Percentiles rank a stretch among this genome's conserved stretches.
Evolutionary conservation across 2,113 vertebrate genomes (phyloP).

Genomic region (Willisornis vidua): DNA sequence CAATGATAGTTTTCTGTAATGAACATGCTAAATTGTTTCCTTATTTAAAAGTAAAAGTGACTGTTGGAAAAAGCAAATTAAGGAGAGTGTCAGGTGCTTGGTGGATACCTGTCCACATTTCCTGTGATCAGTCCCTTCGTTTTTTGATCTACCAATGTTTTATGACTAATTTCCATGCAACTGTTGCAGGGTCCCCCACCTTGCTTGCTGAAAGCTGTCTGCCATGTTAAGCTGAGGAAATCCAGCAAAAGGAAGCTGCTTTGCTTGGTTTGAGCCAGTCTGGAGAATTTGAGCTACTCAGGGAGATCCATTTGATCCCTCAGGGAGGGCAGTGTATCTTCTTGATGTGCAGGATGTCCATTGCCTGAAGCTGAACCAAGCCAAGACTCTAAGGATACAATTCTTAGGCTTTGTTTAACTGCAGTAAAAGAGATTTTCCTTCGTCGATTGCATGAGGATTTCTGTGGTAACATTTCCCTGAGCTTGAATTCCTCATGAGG

Average conservation of each 20-base stretch:
- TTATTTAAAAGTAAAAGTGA: neutral
- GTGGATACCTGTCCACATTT: neutral
- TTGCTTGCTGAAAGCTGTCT: neutral
- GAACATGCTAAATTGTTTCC: neutral
- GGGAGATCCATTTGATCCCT: neutral
- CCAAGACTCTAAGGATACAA: neutral
- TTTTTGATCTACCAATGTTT: neutral
- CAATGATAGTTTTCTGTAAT: neutral
- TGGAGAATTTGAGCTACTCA: neutral
- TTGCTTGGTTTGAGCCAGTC: neutral
- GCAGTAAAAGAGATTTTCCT: constrained; percentile 3
- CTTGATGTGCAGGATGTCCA: neutral
- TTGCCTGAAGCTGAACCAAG: neutral
- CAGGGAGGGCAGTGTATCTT: neutral
- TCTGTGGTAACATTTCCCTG: constrained; percentile 66
- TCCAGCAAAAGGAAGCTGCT: neutral
- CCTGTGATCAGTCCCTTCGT: neutral
- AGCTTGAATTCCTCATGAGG: constrained; percentile 70
- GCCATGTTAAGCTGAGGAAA: neutral
- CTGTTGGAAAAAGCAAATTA: neutral
- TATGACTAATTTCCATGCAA: neutral
- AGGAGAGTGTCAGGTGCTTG: neutral
- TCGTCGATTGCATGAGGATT: constrained; percentile 21
- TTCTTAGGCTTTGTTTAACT: constrained; percentile 17
- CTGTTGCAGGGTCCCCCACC: neutral